Percentiles rank a stretch among this genome's conserved stretches.
Evolutionary conservation across 2,113 vertebrate genomes (phyloP).

Genomic region (Cricetomys ansorgei): DNA sequence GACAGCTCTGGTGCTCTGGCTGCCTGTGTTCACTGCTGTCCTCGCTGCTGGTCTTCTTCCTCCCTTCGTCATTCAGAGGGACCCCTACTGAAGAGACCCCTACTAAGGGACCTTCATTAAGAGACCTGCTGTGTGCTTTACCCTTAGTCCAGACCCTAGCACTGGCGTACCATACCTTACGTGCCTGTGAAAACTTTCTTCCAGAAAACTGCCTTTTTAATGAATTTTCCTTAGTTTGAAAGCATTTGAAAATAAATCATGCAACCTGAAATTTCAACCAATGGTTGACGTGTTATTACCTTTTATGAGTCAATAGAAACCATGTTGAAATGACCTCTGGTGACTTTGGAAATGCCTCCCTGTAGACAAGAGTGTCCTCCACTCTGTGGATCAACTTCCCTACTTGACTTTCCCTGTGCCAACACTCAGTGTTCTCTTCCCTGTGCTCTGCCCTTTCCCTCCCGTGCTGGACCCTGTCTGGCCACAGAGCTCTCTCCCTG

Average conservation of each 20-base stretch:
- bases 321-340: neutral
- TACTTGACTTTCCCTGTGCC: too few species aligned
- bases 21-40: neutral
- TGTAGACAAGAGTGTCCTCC: fast-evolving
- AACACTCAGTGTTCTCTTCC: fast-evolving
- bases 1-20: neutral
- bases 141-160: neutral
- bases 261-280: neutral
- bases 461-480: neutral
- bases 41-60: neutral
- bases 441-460: fast-evolving
- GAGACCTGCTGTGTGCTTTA: neutral
- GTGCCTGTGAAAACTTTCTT: neutral
- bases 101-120: neutral
- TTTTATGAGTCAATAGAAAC: fast-evolving
- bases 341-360: fast-evolving
- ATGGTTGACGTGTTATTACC: too few species aligned
- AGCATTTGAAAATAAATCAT: neutral
- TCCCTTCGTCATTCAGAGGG: neutral
- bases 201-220: neutral
- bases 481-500: neutral
- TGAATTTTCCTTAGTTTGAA: neutral
- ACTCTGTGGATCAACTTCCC: neutral
- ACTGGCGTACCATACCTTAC: too few species aligned
- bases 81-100: too few species aligned